Percentiles rank a stretch among this genome's conserved stretches.
Evolutionary conservation across 2,113 vertebrate species (phyloP).

Genomic region (Aplodontia rufa): DNA sequence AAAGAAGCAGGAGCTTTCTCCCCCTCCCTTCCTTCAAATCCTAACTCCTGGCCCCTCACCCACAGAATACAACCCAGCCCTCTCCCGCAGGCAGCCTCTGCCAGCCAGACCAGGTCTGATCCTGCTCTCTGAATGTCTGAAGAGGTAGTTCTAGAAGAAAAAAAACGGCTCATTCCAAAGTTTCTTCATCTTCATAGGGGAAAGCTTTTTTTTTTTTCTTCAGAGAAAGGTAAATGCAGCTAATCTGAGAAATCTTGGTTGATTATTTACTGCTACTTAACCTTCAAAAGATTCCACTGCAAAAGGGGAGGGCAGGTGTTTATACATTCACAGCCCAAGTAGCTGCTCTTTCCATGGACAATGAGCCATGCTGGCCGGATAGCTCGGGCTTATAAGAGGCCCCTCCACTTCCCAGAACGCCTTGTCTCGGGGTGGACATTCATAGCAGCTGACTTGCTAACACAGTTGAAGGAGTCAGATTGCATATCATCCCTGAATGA

Average conservation of each 20-base stretch:
- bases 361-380: conserved; percentile 1
- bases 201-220: not conserved
- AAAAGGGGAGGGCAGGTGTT: conserved; percentile 57
- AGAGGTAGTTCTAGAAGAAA: conserved; percentile 45
- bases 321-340: conserved; percentile 50
- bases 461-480: not conserved
- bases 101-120: conserved; percentile 77
- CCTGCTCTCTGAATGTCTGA: conserved; percentile 74
- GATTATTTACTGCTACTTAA: conserved; percentile 83
- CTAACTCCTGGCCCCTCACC: conserved; percentile 65
- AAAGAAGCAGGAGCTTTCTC: conserved; percentile 30
- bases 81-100: conserved; percentile 66
- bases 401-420: not conserved
- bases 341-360: not conserved
- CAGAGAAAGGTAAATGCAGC: conserved; percentile 76
- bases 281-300: conserved; percentile 77
- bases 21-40: conserved; percentile 73
- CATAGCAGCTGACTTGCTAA: not conserved
- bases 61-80: conserved; percentile 59
- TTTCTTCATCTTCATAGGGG: conserved; percentile 62
- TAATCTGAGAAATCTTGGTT: conserved; percentile 82
- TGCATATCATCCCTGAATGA: not conserved
- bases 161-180: conserved; percentile 46
- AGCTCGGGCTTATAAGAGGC: not conserved
- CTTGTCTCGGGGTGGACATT: not conserved